Conservation (phyloP, 2,113 vertebrate genomes). For the Struthidea cinerea region DNA sequence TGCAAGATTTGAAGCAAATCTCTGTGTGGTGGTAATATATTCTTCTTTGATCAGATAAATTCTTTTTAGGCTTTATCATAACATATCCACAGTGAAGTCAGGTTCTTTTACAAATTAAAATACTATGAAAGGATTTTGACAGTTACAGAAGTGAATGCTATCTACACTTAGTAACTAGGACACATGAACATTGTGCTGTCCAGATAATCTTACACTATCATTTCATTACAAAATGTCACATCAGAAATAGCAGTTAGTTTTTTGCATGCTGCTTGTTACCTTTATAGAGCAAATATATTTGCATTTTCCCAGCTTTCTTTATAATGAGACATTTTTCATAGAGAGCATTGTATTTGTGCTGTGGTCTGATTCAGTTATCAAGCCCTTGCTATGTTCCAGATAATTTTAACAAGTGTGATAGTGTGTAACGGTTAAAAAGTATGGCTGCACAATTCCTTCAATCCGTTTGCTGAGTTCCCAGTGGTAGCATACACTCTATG, state of each 20-base stretch:
- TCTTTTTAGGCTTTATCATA: conserved; percentile 51
- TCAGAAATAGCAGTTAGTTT: neutral
- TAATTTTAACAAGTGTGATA: conserved; percentile 28
- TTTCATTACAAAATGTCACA: conserved; percentile 28
- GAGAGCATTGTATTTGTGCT: neutral
- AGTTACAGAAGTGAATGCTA: neutral
- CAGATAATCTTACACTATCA: neutral
- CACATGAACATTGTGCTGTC: neutral
- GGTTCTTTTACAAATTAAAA: conserved; percentile 46
- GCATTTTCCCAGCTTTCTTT: conserved; percentile 5
- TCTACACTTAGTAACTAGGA: neutral
- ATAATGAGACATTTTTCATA: neutral
- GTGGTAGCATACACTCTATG: neutral
- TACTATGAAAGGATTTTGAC: conserved; percentile 6
- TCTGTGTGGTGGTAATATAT: conserved; percentile 19
- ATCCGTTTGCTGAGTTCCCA: neutral
- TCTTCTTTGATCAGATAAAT: conserved; percentile 67
- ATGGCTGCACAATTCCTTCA: neutral
- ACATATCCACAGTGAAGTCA: conserved; percentile 30
- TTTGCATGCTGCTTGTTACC: conserved; percentile 13
- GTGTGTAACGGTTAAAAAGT: neutral
- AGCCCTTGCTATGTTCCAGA: neutral
- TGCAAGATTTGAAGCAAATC: conserved; percentile 58
- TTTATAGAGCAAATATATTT: neutral
- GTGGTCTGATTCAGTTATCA: neutral